These are phyloP conservation scores for Ianthella basta DNA, from an alignment of 37 sponge, comb jelly and placozoan genomes.

Conservation along the genomic window DNA sequence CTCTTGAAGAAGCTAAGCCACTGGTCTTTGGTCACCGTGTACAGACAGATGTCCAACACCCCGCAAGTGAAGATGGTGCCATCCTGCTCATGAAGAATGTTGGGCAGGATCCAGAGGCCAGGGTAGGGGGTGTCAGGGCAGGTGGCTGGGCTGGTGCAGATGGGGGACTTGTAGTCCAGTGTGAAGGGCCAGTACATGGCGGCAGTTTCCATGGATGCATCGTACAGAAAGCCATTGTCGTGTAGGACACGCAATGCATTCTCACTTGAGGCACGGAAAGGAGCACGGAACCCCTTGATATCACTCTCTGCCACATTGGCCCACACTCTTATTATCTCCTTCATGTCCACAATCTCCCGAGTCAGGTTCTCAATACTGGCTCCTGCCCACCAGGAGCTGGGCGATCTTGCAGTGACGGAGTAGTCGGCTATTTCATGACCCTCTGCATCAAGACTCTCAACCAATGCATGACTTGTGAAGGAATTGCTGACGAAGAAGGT, in stretches of 20 bases:
- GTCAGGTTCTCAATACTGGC: constrained; percentile 44
- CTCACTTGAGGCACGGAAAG: constrained; percentile 49
- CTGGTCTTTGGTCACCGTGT: constrained; percentile 27
- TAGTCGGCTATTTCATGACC: constrained; percentile 64
- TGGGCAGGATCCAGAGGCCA: constrained; percentile 54
- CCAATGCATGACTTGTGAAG: constrained; percentile 54
- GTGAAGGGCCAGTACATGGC: constrained; percentile 62
- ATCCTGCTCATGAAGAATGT: constrained; percentile 19
- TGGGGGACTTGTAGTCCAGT: constrained; percentile 61
- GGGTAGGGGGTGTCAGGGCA: constrained; percentile 58
- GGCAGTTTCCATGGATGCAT: constrained; percentile 45
- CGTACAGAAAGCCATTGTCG: constrained; percentile 43
- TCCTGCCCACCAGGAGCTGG: constrained; percentile 48
- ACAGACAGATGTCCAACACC: constrained; percentile 41
- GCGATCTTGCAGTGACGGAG: constrained; percentile 42
- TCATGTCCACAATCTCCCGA: constrained; percentile 46
- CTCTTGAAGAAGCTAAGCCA: constrained; percentile 43
- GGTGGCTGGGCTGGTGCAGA: constrained; percentile 42
- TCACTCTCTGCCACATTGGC: constrained; percentile 30
- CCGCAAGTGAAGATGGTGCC: constrained; percentile 22
- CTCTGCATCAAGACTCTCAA: constrained; percentile 37
- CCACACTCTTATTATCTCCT: constrained; percentile 40
- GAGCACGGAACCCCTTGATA: constrained; percentile 48
- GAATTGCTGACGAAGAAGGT: constrained; percentile 54
- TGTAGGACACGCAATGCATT: constrained; percentile 38